Percentiles rank a stretch among this genome's conserved stretches.
Evolutionary conservation across 1,140 invertebrate species (phyloP).

Genomic region (Zelostemma sp.): DNA sequence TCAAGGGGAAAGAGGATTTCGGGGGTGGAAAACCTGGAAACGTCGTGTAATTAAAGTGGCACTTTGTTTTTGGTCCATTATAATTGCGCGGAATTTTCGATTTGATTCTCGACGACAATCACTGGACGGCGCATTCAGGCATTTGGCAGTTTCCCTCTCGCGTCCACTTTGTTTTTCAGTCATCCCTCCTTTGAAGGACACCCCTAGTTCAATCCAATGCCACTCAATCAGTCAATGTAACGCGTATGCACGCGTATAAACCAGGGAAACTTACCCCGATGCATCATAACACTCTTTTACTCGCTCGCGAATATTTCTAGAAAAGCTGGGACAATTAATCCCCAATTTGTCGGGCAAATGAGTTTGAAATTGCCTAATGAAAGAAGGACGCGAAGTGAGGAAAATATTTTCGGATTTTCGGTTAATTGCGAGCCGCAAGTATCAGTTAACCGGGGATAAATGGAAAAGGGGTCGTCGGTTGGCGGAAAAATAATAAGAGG

Average conservation of each 20-base stretch:
- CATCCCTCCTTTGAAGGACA: conserved; percentile 44
- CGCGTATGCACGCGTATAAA: conserved; percentile 56
- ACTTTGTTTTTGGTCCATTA: too few relatives aligned
- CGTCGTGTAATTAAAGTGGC: too few relatives aligned
- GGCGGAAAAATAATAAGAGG: conserved; percentile 14
- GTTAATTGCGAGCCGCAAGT: conserved; percentile 11
- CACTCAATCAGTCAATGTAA: conserved; percentile 70
- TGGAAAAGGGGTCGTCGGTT: conserved; percentile 47
- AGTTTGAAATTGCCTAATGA: conserved; percentile 16
- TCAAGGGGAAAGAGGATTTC: too few relatives aligned
- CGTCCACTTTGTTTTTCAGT: conserved; percentile 37
- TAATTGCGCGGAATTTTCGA: too few relatives aligned
- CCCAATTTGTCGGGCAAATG: not conserved
- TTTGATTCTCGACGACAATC: conserved; percentile 34
- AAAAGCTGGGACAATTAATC: conserved; percentile 13
- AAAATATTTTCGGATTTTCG: conserved; percentile 37
- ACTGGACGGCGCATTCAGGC: conserved; percentile 47
- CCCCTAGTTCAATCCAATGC: conserved; percentile 68
- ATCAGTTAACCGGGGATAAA: conserved; percentile 14
- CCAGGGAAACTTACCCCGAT: conserved; percentile 44
- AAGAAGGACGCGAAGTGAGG: conserved; percentile 23
- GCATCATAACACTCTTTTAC: too few relatives aligned
- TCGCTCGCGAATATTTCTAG: too few relatives aligned
- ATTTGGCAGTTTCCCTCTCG: conserved; percentile 60
- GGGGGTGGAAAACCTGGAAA: too few relatives aligned